A percentile compares a stretch with the other conserved stretches of the same genome.
phyloP scores from a whole-genome alignment of 2,797 vertebrate genomes.

The Sebastes minor region DNA sequence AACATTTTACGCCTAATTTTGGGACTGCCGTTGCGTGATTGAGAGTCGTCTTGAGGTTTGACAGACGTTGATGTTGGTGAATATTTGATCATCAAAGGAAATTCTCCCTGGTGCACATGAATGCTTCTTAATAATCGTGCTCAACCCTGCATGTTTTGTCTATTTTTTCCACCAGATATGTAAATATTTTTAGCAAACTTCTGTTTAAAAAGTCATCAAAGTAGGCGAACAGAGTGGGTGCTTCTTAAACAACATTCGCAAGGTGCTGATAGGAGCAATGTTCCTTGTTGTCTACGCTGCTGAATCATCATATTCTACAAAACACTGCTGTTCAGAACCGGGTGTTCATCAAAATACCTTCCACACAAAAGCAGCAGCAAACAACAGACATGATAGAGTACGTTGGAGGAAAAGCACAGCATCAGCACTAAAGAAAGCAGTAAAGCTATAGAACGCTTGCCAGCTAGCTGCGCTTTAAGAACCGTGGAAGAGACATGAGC shows the following conservation, averaged over 20 bases:
- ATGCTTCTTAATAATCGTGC: not conserved
- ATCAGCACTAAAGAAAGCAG: constrained; percentile 14
- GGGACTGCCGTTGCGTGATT: not conserved
- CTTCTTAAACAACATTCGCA: not conserved
- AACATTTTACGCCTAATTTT: not conserved
- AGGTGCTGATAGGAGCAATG: constrained; percentile 27
- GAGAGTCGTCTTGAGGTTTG: not conserved
- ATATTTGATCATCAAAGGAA: not conserved
- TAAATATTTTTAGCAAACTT: constrained; percentile 11
- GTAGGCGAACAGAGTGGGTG: not conserved
- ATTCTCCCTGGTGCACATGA: not conserved
- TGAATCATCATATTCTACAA: constrained; percentile 34
- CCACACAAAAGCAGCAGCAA: constrained; percentile 15
- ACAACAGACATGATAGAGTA: constrained; percentile 5
- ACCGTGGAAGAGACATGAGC: not conserved
- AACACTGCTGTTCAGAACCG: not conserved
- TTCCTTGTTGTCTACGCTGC: constrained; percentile 1
- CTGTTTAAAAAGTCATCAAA: not conserved
- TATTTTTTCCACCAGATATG: constrained; percentile 6
- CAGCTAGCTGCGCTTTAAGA: not conserved
- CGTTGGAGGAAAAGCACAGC: not conserved
- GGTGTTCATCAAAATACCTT: constrained; percentile 10
- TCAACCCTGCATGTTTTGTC: not conserved
- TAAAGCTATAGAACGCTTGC: not conserved
- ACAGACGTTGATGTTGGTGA: not conserved